These are phyloP conservation scores for Neodon shergylaensis DNA, from an alignment of 2,113 vertebrate species.

Conservation along the genomic window DNA sequence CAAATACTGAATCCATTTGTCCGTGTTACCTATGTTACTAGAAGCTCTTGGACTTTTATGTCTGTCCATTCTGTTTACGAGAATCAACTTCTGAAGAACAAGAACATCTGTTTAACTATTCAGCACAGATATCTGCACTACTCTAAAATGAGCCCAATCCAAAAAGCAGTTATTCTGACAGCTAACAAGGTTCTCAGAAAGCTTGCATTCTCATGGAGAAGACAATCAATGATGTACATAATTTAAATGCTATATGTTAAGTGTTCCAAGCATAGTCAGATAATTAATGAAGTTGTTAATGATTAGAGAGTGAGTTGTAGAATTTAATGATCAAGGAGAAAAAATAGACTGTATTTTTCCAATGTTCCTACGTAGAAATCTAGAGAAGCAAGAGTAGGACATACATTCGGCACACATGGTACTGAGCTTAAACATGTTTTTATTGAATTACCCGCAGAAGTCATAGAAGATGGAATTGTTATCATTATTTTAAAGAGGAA, in stretches of 20 bases:
- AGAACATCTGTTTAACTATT: slow-evolving; percentile 28
- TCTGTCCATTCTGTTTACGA: slow-evolving; percentile 35
- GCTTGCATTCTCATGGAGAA: neutral
- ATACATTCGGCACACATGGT: neutral
- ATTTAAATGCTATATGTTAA: slow-evolving; percentile 36
- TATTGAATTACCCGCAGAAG: slow-evolving; percentile 44
- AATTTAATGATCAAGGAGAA: neutral
- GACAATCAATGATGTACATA: neutral
- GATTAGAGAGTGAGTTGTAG: slow-evolving; percentile 7
- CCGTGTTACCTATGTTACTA: neutral
- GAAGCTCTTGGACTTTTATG: neutral
- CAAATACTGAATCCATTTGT: slow-evolving; percentile 10
- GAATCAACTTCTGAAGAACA: slow-evolving; percentile 28
- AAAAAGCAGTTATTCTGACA: slow-evolving; percentile 49
- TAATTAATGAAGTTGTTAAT: slow-evolving; percentile 40
- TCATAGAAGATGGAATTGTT: neutral
- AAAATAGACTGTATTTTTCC: neutral
- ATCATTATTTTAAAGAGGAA: slow-evolving; percentile 47
- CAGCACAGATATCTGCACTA: slow-evolving; percentile 23
- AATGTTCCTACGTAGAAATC: neutral
- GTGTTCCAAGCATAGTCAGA: slow-evolving; percentile 4
- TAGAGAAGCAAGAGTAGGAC: neutral
- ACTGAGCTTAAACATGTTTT: slow-evolving; percentile 12
- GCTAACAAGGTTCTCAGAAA: neutral
- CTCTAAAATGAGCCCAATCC: slow-evolving; percentile 38